A percentile compares a stretch with the other conserved stretches of the same genome.
Conservation (phyloP, 2,797 vertebrate genomes). For the Rachycentron canadum region DNA sequence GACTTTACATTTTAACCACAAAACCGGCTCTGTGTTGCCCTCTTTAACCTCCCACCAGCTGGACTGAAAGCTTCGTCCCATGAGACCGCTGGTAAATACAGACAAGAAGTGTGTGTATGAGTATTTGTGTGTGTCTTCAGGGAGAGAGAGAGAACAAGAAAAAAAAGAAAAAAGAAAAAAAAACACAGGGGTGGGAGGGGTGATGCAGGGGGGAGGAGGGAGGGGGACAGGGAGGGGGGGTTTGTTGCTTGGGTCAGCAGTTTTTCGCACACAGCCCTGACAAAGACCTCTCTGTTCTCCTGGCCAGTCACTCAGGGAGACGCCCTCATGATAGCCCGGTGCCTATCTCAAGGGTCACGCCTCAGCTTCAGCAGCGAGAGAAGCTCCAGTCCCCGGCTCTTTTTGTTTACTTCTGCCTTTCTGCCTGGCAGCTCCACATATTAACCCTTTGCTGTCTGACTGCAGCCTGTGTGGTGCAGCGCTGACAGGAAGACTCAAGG, state of each 20-base stretch:
- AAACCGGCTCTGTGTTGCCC: constrained; percentile 50
- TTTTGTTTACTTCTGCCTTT: constrained; percentile 69
- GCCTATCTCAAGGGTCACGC: constrained; percentile 81
- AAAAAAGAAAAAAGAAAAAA: background rate
- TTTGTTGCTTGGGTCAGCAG: constrained; percentile 79
- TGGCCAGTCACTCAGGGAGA: constrained; percentile 71
- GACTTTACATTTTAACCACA: constrained; percentile 51
- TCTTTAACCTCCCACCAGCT: constrained; percentile 61
- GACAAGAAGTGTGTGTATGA: constrained; percentile 66
- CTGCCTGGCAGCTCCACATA: constrained; percentile 25
- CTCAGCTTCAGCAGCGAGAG: constrained; percentile 64
- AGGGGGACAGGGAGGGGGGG: background rate
- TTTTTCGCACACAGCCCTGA: constrained; percentile 75
- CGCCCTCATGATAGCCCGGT: constrained; percentile 81
- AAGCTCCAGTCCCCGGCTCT: constrained; percentile 49
- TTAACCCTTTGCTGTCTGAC: constrained; percentile 61
- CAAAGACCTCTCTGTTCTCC: constrained; percentile 80
- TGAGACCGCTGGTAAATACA: constrained; percentile 74
- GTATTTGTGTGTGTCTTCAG: constrained; percentile 53
- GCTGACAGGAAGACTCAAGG: background rate
- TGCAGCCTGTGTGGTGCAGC: background rate
- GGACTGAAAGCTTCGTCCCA: constrained; percentile 65
- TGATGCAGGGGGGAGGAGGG: background rate
- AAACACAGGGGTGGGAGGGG: background rate
- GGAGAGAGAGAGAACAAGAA: constrained; percentile 42